Percentiles rank a stretch among this genome's conserved stretches.
phyloP scores from a whole-genome alignment of 1,140 invertebrate genomes.

The silkworm (Bombyx mori) region DNA sequence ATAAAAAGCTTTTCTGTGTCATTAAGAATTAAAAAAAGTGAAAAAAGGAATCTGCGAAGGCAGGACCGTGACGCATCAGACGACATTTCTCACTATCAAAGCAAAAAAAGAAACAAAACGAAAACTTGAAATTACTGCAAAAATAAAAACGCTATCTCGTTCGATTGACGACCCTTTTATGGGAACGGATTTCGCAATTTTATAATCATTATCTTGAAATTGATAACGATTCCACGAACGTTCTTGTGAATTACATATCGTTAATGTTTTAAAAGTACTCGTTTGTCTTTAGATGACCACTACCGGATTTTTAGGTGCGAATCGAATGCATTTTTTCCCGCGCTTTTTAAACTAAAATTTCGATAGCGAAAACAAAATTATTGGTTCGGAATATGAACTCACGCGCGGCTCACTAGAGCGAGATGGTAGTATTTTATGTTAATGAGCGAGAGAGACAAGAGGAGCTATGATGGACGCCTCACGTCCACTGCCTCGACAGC shows the following conservation, averaged over 20 bases:
- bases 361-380: constrained; percentile 50
- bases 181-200: constrained; percentile 26
- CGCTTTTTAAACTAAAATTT: constrained; percentile 40
- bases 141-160: constrained; percentile 30
- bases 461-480: constrained; percentile 49
- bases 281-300: too few species aligned
- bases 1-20: constrained; percentile 69
- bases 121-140: constrained; percentile 32
- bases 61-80: constrained; percentile 48
- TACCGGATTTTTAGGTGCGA: too few species aligned
- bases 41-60: constrained; percentile 26
- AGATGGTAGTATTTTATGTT: constrained; percentile 17
- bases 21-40: constrained; percentile 27
- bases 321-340: constrained; percentile 8
- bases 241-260: too few species aligned
- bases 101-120: constrained; percentile 35
- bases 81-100: constrained; percentile 60
- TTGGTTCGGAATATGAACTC: constrained; percentile 45
- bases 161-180: constrained; percentile 32
- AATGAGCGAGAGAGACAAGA: constrained; percentile 28
- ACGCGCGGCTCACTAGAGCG: constrained; percentile 34
- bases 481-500: constrained; percentile 36
- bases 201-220: not conserved
- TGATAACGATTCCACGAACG: too few species aligned
- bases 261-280: too few species aligned